phyloP scores from a whole-genome alignment of 2,797 vertebrate genomes.

The Pterois miles region DNA sequence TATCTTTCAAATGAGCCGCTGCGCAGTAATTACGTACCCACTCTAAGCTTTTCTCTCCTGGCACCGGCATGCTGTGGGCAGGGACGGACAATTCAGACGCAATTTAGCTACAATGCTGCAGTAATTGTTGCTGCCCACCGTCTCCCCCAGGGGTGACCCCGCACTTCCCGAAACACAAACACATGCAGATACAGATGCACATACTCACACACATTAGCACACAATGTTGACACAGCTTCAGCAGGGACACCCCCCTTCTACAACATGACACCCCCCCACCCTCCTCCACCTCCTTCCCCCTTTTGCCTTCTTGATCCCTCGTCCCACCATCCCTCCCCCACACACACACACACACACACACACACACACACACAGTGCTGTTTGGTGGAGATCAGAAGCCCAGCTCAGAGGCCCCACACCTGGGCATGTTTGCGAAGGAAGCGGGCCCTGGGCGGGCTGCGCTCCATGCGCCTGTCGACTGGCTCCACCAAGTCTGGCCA shows the following conservation, averaged over 20 bases:
- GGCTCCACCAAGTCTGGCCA: constrained; percentile 90
- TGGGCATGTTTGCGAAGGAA: constrained; percentile 90
- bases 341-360: constrained; percentile 55
- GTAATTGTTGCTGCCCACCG: constrained; percentile 83
- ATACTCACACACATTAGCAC: constrained; percentile 80
- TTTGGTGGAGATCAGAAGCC: constrained; percentile 85
- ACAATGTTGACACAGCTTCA: constrained; percentile 88
- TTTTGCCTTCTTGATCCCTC: constrained; percentile 78
- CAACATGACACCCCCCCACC: constrained; percentile 53
- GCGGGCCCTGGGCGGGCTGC: constrained; percentile 87
- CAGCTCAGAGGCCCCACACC: constrained; percentile 87
- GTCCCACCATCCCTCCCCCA: constrained; percentile 72
- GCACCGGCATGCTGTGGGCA: constrained; percentile 70
- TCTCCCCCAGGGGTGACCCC: constrained; percentile 77
- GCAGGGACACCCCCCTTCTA: constrained; percentile 74
- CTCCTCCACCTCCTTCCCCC: constrained; percentile 38
- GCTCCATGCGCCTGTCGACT: constrained; percentile 89
- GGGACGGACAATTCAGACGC: constrained; percentile 79
- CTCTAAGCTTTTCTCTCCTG: constrained; percentile 60
- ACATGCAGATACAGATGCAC: constrained; percentile 76
- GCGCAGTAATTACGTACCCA: constrained; percentile 61
- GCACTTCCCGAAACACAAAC: constrained; percentile 78
- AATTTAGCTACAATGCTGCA: constrained; percentile 82
- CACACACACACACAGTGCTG: constrained; percentile 73
- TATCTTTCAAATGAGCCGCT: constrained; percentile 68